phyloP scores from a whole-genome alignment of 2,113 vertebrate genomes.

The Astatoreochromis straeleni region DNA sequence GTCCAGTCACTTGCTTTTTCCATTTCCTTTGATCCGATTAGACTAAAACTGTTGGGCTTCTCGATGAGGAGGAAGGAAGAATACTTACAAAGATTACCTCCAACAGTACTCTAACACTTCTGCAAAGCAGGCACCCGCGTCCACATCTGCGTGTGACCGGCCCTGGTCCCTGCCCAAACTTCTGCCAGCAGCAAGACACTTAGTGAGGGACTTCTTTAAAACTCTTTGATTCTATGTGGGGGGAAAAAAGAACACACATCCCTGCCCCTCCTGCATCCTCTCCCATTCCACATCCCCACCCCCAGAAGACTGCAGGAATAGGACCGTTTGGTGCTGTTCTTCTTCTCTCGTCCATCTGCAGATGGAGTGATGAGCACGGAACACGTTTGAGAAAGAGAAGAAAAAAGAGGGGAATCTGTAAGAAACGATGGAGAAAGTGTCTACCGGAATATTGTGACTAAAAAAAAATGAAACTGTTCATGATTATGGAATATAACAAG shows the following conservation, averaged over 20 bases:
- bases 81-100: conserved; percentile 57
- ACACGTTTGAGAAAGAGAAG: conserved; percentile 34
- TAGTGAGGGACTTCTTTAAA: conserved; percentile 23
- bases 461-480: conserved; percentile 57
- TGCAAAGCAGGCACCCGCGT: conserved; percentile 5
- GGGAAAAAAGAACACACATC: neutral
- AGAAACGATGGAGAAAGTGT: conserved; percentile 38
- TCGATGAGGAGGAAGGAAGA: conserved; percentile 28
- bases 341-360: conserved; percentile 24
- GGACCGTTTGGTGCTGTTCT: conserved; percentile 54
- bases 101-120: neutral
- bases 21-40: conserved; percentile 31
- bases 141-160: neutral
- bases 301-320: conserved; percentile 60
- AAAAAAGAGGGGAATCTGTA: conserved; percentile 14
- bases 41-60: conserved; percentile 51
- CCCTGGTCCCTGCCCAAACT: conserved; percentile 1
- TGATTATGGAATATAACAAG: conserved; percentile 62
- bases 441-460: conserved; percentile 61
- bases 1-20: conserved; percentile 45
- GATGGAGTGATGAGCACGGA: conserved; percentile 31
- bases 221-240: conserved; percentile 37
- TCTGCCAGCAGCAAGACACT: conserved; percentile 44
- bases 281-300: neutral
- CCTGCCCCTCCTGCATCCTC: neutral